Percentiles rank a stretch among this genome's conserved stretches.
phyloP scores from a whole-genome alignment of 2,888 invertebrate genomes.

The Erynnis tages region DNA sequence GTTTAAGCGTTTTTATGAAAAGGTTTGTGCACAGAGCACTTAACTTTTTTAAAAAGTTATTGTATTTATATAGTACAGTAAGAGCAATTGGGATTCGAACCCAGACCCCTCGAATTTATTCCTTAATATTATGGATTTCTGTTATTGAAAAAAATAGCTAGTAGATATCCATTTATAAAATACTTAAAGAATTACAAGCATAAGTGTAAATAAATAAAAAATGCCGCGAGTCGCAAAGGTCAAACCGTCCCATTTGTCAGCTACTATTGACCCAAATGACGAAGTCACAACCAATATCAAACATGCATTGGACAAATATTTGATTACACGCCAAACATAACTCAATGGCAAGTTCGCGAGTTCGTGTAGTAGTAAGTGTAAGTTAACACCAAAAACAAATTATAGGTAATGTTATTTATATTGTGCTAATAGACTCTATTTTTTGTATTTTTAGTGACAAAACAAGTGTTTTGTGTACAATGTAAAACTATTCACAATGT shows the following conservation, averaged over 20 bases:
- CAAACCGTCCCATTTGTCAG: slow-evolving; percentile 2
- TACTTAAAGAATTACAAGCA: too few relatives aligned
- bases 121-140: too few relatives aligned
- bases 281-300: slow-evolving; percentile 6
- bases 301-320: slow-evolving; percentile 14
- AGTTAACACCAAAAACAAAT: neutral
- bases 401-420: neutral
- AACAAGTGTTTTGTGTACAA: neutral
- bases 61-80: too few relatives aligned
- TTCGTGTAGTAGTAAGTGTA: neutral
- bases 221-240: slow-evolving; percentile 1
- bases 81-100: too few relatives aligned
- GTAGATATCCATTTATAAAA: too few relatives aligned
- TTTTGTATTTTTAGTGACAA: neutral
- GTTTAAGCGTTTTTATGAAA: too few relatives aligned
- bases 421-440: neutral
- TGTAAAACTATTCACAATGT: too few relatives aligned
- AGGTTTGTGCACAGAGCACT: too few relatives aligned
- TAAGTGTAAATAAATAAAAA: too few relatives aligned
- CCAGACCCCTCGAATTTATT: too few relatives aligned
- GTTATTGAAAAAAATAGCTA: too few relatives aligned
- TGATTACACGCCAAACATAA: slow-evolving; percentile 4
- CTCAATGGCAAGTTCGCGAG: neutral
- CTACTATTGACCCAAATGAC: slow-evolving; percentile 11
- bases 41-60: too few relatives aligned